phyloP scores from a whole-genome alignment of 1,140 invertebrate genomes.

The Polyergus mexicanus region DNA sequence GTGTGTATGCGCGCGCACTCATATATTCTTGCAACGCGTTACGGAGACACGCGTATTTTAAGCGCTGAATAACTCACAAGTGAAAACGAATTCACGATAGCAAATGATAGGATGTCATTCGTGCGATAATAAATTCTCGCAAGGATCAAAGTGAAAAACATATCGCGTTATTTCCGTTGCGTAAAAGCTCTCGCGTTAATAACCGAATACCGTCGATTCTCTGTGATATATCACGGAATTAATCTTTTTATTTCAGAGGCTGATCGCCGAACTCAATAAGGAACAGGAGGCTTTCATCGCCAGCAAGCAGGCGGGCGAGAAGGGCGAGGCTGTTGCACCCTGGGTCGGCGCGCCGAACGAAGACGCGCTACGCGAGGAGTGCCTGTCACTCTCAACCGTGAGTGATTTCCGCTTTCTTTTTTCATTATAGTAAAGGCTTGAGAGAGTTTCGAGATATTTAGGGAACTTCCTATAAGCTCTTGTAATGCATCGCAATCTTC shows the following conservation, averaged over 20 bases:
- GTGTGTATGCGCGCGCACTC: no score
- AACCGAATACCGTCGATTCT: constrained; percentile 6
- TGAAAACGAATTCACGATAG: constrained; percentile 9
- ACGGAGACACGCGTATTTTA: neutral
- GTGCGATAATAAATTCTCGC: neutral
- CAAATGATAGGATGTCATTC: constrained; percentile 21
- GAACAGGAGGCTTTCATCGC: constrained; percentile 98
- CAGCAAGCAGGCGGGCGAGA: constrained; percentile 91
- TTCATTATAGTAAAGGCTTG: neutral
- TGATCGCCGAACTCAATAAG: constrained; percentile 97
- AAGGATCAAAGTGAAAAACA: constrained; percentile 25
- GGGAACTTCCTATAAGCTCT: neutral
- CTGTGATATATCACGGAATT: constrained; percentile 33
- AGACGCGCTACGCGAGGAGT: constrained; percentile 96
- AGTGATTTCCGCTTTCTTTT: constrained; percentile 78
- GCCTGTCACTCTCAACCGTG: constrained; percentile 96
- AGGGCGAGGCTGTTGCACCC: constrained; percentile 93
- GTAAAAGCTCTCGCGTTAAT: constrained; percentile 24
- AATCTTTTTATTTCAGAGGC: constrained; percentile 90
- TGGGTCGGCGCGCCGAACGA: constrained; percentile 97
- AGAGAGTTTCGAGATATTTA: neutral
- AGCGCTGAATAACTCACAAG: constrained; percentile 11
- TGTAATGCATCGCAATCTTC: neutral
- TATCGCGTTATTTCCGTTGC: constrained; percentile 12
- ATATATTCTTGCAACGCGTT: neutral